Percentiles rank a stretch among this genome's conserved stretches.
Evolutionary conservation across 92 coral and sea anemone genomes (phyloP).

Genomic region (Blastomussa wellsi): DNA sequence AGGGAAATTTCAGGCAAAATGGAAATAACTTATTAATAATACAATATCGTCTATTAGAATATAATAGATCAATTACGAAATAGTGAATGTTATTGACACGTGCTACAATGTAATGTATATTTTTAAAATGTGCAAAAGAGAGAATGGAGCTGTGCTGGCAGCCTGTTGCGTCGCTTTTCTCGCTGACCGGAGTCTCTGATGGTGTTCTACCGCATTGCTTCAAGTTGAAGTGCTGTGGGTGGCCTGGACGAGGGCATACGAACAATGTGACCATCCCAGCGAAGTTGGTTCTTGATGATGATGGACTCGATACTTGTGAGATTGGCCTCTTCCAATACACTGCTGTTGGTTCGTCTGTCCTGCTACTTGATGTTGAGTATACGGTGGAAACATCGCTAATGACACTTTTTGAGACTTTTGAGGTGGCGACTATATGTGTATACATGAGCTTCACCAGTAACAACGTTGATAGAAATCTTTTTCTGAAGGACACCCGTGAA

Average conservation of each 20-base stretch:
- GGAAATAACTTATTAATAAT: too few species aligned
- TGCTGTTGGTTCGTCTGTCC: slow-evolving; percentile 30
- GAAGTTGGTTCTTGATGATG: slow-evolving; percentile 31
- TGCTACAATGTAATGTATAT: too few species aligned
- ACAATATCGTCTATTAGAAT: too few species aligned
- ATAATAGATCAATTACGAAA: too few species aligned
- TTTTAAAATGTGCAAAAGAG: too few species aligned
- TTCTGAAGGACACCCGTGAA: too few species aligned
- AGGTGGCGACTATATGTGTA: background rate
- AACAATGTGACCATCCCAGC: slow-evolving; percentile 22
- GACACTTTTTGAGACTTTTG: background rate
- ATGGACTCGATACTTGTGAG: slow-evolving; percentile 20
- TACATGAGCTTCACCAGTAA: too few species aligned
- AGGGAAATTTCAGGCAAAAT: too few species aligned
- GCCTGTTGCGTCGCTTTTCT: too few species aligned
- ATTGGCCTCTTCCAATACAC: slow-evolving; percentile 23
- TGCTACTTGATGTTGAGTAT: slow-evolving; percentile 1
- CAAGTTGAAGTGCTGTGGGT: background rate
- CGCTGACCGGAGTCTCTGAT: slow-evolving; percentile 14
- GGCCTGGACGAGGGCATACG: slow-evolving; percentile 26
- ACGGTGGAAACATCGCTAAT: background rate
- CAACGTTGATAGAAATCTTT: too few species aligned
- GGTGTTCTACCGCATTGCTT: slow-evolving; percentile 6
- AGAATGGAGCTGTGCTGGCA: too few species aligned
- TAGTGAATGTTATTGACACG: too few species aligned